phyloP scores from a whole-genome alignment of 92 coral and sea anemone species.

The Epizoanthus stellaris region DNA sequence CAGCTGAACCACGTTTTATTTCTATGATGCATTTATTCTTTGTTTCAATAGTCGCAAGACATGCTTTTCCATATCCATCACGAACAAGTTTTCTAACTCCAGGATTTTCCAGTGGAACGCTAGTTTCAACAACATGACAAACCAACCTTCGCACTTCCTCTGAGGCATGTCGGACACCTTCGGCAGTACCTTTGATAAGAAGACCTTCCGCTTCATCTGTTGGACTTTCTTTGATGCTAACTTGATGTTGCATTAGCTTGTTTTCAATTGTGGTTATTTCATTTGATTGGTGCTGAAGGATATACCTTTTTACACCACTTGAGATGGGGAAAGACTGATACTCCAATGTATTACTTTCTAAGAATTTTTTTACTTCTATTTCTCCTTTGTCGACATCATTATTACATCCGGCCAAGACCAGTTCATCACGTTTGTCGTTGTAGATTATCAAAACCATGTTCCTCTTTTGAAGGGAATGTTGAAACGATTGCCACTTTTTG shows the following conservation, averaged over 20 bases:
- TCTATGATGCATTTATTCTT: conserved; percentile 23
- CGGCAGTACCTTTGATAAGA: not conserved
- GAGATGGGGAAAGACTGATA: conserved; percentile 23
- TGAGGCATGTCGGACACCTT: not conserved
- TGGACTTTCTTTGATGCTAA: conserved; percentile 30
- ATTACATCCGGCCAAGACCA: conserved; percentile 63
- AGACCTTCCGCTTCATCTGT: conserved; percentile 8
- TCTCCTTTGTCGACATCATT: conserved; percentile 47
- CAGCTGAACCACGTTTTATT: not conserved
- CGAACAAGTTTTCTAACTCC: not conserved
- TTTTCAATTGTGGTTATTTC: conserved; percentile 53
- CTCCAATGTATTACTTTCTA: conserved; percentile 67
- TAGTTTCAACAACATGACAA: not conserved
- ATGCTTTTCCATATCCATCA: conserved; percentile 16
- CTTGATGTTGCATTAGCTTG: conserved; percentile 34
- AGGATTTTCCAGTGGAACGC: not conserved
- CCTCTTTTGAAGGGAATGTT: conserved; percentile 3
- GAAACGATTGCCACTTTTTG: conserved; percentile 52
- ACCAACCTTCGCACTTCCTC: not conserved
- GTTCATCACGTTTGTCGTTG: conserved; percentile 14
- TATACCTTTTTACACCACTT: conserved; percentile 43
- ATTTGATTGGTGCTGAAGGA: conserved; percentile 34
- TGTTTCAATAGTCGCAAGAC: conserved; percentile 19
- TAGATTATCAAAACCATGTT: conserved; percentile 11
- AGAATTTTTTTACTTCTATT: conserved; percentile 44